A percentile compares a stretch with the other conserved stretches of the same genome.
These are phyloP conservation scores for Aegotheles bennettii DNA, from an alignment of 2,113 vertebrate species.

Conservation along the genomic window DNA sequence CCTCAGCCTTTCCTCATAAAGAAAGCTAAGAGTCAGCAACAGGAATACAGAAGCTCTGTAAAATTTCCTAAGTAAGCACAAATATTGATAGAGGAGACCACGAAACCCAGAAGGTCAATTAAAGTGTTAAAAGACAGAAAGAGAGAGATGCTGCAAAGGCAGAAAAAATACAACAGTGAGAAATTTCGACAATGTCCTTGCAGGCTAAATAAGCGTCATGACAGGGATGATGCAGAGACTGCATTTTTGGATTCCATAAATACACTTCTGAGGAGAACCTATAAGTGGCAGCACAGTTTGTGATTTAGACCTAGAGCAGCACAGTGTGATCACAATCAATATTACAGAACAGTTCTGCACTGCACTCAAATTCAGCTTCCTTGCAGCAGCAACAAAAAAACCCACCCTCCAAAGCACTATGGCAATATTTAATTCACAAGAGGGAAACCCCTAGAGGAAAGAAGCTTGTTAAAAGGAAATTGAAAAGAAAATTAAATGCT, in stretches of 20 bases:
- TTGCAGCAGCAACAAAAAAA: not conserved
- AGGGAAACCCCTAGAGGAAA: not conserved
- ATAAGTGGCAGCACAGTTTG: not conserved
- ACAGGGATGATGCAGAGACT: not conserved
- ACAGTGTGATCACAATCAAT: not conserved
- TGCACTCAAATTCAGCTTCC: not conserved
- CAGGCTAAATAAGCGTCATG: not conserved
- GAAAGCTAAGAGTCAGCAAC: not conserved
- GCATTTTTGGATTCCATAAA: slow-evolving; percentile 35
- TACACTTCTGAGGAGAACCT: not conserved
- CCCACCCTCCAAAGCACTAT: not conserved
- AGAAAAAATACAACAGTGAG: not conserved
- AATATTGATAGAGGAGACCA: not conserved
- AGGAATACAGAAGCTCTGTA: not conserved
- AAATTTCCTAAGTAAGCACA: not conserved
- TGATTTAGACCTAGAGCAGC: not conserved
- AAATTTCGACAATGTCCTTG: not conserved
- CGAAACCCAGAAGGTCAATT: not conserved
- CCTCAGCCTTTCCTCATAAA: no score
- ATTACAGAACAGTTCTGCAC: not conserved
- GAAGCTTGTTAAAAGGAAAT: not conserved
- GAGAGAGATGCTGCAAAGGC: not conserved
- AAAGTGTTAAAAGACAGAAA: not conserved
- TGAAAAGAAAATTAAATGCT: not conserved
- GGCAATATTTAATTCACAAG: not conserved